Evolutionary conservation across 37 sponge, comb jelly and placozoan genomes (phyloP).

Genomic region (Aplysina aerophoba): DNA sequence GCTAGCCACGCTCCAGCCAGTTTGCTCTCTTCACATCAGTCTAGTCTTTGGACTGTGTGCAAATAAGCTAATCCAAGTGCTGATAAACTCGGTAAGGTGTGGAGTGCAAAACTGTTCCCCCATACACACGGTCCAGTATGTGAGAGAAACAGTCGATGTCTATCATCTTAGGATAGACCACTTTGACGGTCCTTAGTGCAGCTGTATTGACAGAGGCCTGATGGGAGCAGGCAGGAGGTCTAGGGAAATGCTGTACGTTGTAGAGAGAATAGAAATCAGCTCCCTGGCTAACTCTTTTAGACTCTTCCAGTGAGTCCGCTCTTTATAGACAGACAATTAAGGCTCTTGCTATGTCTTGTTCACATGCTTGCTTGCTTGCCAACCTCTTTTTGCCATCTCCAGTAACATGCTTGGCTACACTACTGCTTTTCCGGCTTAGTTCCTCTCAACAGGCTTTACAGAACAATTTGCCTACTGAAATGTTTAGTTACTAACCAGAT

Average conservation of each 20-base stretch:
- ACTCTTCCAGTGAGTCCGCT: slow-evolving; percentile 35
- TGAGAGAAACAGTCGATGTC: slow-evolving; percentile 61
- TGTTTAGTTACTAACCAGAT: slow-evolving; percentile 8
- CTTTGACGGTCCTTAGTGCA: slow-evolving; percentile 35
- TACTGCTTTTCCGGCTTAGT: slow-evolving; percentile 26
- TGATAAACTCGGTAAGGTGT: slow-evolving; percentile 37
- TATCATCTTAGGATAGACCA: slow-evolving; percentile 33
- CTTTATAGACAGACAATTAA: background rate
- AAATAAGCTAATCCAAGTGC: slow-evolving; percentile 35
- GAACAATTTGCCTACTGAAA: slow-evolving; percentile 40
- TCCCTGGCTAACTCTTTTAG: slow-evolving; percentile 39
- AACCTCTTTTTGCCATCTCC: slow-evolving; percentile 5
- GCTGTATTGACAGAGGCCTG: slow-evolving; percentile 44
- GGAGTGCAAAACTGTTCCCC: slow-evolving; percentile 44
- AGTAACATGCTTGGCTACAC: slow-evolving; percentile 26
- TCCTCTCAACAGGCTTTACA: slow-evolving; percentile 59
- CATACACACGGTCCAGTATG: slow-evolving; percentile 52
- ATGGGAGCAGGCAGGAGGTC: slow-evolving; percentile 24
- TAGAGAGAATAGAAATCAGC: slow-evolving; percentile 25
- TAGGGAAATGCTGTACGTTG: slow-evolving; percentile 11
- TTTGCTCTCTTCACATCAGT: too few relatives aligned
- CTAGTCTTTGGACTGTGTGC: slow-evolving; percentile 25
- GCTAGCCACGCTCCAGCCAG: slow-evolving; percentile 39
- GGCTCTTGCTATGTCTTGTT: slow-evolving; percentile 36
- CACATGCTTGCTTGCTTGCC: slow-evolving; percentile 28